phyloP scores from a whole-genome alignment of 2,888 invertebrate species.

The Spatulosminthurus flaviceps region DNA sequence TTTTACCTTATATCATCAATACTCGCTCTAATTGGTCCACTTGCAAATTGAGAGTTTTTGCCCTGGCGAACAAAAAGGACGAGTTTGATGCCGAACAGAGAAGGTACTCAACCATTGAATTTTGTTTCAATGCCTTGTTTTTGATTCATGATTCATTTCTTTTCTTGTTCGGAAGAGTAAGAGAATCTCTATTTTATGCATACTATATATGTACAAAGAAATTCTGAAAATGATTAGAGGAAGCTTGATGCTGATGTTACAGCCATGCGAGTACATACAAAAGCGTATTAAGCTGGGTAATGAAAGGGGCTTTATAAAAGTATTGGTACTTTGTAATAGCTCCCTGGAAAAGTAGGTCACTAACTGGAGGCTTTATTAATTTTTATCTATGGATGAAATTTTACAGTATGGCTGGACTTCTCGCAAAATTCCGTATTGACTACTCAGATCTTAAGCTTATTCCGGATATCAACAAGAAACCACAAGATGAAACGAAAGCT shows the following conservation, averaged over 20 bases:
- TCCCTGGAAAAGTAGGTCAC: too few relatives aligned
- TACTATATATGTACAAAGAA: too few relatives aligned
- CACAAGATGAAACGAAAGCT: conserved; percentile 77
- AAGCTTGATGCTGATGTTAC: too few relatives aligned
- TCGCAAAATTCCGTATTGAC: conserved; percentile 93
- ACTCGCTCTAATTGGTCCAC: conserved; percentile 80
- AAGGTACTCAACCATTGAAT: conserved; percentile 75
- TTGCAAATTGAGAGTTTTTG: conserved; percentile 83
- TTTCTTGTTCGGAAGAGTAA: conserved; percentile 26
- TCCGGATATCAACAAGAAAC: conserved; percentile 85
- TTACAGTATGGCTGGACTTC: conserved; percentile 88
- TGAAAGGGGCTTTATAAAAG: too few relatives aligned
- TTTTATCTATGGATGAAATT: too few relatives aligned
- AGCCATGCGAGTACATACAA: too few relatives aligned
- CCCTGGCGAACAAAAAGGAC: conserved; percentile 79
- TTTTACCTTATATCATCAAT: conserved; percentile 85
- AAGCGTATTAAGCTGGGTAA: too few relatives aligned
- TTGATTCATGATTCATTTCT: conserved; percentile 12
- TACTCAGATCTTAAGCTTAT: conserved; percentile 92
- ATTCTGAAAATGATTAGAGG: too few relatives aligned
- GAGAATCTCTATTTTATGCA: too few relatives aligned
- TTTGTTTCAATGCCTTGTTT: too few relatives aligned
- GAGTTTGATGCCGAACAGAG: conserved; percentile 83
- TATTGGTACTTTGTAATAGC: too few relatives aligned
- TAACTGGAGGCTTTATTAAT: too few relatives aligned